phyloP scores from a whole-genome alignment of 2,797 vertebrate species.

The Galaxias olidus region DNA sequence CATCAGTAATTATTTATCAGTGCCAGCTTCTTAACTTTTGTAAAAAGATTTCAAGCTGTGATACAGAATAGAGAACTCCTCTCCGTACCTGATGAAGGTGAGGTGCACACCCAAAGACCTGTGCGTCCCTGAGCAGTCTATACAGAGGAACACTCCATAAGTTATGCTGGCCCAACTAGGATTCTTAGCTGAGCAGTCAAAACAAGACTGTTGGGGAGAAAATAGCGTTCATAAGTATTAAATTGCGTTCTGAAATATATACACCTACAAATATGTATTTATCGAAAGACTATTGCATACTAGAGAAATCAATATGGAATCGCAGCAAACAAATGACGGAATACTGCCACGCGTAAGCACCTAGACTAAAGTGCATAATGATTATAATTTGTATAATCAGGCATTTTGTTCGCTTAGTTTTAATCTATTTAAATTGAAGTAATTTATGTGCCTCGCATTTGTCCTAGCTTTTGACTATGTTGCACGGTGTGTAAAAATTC shows the following conservation, averaged over 20 bases:
- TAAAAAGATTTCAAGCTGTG: not conserved
- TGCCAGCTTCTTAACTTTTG: not conserved
- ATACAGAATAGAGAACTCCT: not conserved
- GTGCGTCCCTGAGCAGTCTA: slow-evolving; percentile 94
- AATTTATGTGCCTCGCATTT: too few relatives aligned
- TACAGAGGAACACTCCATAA: slow-evolving; percentile 94
- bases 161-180: slow-evolving; percentile 98
- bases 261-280: too few relatives aligned
- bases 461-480: too few relatives aligned
- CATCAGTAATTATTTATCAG: not conserved
- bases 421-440: too few relatives aligned
- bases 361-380: too few relatives aligned
- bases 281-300: not conserved
- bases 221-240: not conserved
- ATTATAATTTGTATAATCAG: too few relatives aligned
- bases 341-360: too few relatives aligned
- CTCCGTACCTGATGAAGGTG: slow-evolving; percentile 88
- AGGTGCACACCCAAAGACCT: slow-evolving; percentile 94
- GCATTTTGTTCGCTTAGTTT: too few relatives aligned
- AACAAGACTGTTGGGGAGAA: slow-evolving; percentile 80
- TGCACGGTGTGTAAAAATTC: too few relatives aligned
- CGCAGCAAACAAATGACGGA: too few relatives aligned
- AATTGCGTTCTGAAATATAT: not conserved
- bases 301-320: too few relatives aligned
- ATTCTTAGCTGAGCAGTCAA: slow-evolving; percentile 93